These are phyloP conservation scores for Allophyes oxyacanthae DNA, from an alignment of 2,888 invertebrate species.

Conservation along the genomic window DNA sequence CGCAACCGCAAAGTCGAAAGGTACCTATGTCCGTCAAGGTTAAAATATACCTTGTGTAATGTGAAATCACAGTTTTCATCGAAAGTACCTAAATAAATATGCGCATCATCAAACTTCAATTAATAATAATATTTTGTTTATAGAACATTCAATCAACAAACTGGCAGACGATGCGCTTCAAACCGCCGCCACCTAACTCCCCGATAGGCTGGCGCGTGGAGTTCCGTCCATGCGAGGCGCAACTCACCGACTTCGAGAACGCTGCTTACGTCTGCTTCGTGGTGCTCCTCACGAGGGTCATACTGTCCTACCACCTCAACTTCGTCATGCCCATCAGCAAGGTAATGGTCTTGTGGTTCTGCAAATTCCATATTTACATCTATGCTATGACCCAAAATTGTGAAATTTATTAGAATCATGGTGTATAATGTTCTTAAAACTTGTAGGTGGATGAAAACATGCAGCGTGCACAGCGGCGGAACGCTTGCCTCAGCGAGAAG, in stretches of 20 bases:
- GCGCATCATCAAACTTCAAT: too few species aligned
- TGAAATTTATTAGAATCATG: too few species aligned
- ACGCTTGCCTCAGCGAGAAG: constrained; percentile 94
- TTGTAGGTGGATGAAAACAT: constrained; percentile 97
- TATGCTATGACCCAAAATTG: too few species aligned
- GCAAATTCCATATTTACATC: too few species aligned
- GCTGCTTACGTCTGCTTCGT: constrained; percentile 99
- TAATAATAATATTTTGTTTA: background rate
- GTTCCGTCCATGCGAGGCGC: constrained; percentile 99
- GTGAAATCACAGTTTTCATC: too few species aligned
- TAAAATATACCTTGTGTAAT: too few species aligned
- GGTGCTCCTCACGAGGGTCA: constrained; percentile 98
- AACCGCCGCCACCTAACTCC: constrained; percentile 98
- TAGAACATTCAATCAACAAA: constrained; percentile 99
- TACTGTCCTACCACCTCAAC: constrained; percentile 98
- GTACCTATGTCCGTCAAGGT: too few species aligned
- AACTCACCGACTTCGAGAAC: constrained; percentile 99
- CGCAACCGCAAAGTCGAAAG: too few species aligned
- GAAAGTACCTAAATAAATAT: too few species aligned
- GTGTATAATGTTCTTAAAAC: background rate
- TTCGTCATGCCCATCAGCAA: constrained; percentile 99
- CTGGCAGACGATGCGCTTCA: constrained; percentile 99
- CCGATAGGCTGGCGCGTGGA: constrained; percentile 99
- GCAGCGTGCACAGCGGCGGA: constrained; percentile 97
- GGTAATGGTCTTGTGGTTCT: constrained; percentile 78